phyloP scores from a whole-genome alignment of 2,113 vertebrate genomes.

The Xiphorhynchus elegans region DNA sequence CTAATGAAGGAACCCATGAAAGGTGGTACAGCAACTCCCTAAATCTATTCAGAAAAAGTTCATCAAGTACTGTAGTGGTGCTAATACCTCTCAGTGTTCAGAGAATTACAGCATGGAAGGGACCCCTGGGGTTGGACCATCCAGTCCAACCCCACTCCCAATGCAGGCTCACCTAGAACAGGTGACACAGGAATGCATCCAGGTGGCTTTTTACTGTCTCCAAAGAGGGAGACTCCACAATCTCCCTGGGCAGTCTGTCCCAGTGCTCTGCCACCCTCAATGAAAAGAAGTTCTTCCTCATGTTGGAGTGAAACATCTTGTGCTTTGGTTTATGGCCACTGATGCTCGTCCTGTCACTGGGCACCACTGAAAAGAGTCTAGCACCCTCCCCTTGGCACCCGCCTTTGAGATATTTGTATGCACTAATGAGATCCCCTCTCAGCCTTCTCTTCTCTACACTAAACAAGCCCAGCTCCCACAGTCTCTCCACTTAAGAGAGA shows the following conservation, averaged over 20 bases:
- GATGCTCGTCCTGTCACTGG: fast-evolving
- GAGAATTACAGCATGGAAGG: not conserved
- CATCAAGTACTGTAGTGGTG: not conserved
- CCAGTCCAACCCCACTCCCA: not conserved
- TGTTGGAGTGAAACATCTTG: not conserved
- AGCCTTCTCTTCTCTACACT: not conserved
- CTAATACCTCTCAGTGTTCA: not conserved
- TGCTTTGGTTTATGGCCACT: not conserved
- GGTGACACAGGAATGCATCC: not conserved
- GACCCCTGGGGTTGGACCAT: not conserved
- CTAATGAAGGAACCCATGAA: not conserved
- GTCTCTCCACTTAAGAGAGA: not conserved
- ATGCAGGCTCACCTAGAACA: not conserved
- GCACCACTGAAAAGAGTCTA: not conserved
- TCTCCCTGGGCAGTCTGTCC: not conserved
- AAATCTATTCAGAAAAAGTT: not conserved
- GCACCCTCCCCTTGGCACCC: no score
- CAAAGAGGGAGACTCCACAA: not conserved
- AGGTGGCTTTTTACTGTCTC: not conserved
- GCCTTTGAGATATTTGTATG: not conserved
- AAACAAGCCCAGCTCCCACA: not conserved
- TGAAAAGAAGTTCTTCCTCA: not conserved
- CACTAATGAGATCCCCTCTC: not conserved
- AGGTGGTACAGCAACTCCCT: not conserved
- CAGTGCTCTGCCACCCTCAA: not conserved